Evolutionary conservation across 2,888 invertebrate genomes (phyloP), one percentile per base, ranked within the genome.

Genomic region (Tiliacea citrago): DNA sequence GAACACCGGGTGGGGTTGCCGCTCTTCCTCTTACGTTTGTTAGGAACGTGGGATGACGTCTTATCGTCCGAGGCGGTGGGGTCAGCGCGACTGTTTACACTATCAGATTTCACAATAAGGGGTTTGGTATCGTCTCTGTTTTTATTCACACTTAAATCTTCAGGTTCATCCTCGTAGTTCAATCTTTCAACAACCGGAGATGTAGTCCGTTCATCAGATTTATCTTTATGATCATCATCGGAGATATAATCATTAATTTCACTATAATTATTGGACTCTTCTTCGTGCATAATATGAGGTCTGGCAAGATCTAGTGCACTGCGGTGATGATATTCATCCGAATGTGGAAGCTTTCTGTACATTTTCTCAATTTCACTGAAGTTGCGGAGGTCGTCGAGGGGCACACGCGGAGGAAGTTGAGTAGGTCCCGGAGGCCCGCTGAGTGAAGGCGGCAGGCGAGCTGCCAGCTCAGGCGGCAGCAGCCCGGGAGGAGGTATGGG

Each of bases 1-100:
- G 98, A 97, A 93, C 98, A 98, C 87, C 98, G 96, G 12, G 98
- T 98, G 5, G 98, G 98, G 92, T 98, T 98, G 89, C 98, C 98
- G 87, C 97, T 98, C 93, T 98, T 98, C 72, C 98, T 96, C 91
- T 98, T 98, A 86, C 98, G 97, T 91, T 97, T 97, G 90, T 97
- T 97, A 81, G 97, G 98, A 89, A 96, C 95, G 78, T 93, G 86
- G 35, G 93, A 94, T 62, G 92, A 93, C 61, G 93, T 92, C 88
- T 96, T 97, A 85, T 97, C 97, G 69, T 97, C 97, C 45, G 92
- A 84, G 71, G 88, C 91, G 92, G 94, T 92, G 90, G 94, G 92
- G 77, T 95, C 95, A 68, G 90, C 92, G 80, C 92, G 92, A 73
- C 83, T 83, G 78, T 88, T 90, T 68, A 88, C 83, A 77, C 81